Base-by-base conservation (phyloP, 1,140 invertebrate species). In the Brachionus koreanus region DNA sequence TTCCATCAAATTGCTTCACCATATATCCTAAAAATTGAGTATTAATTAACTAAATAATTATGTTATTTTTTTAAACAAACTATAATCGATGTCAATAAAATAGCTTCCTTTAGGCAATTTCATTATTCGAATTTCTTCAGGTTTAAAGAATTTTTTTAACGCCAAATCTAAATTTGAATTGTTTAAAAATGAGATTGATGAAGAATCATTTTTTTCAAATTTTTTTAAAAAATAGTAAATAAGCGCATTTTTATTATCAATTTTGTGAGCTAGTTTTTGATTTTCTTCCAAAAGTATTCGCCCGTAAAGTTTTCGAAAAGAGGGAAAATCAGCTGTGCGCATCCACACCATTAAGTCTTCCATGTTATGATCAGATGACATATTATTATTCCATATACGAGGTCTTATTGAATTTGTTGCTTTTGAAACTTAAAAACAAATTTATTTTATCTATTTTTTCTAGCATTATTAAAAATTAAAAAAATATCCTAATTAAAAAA, bases 281-380 rank as follows among this genome's bases (percentile, higher is more conserved):
- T 82, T 93, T 9, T 89, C 89, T 9, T 86, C 87, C 86, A 95
- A 93, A 88, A 96, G 89, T 0, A 97, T 90, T 61, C 92, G 91
- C 0, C 95, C 91, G 86, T 98, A 97, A 12, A 98, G 88, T 90
- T 99, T 99, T 65, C 96, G 91, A 88, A 98, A 98, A 46, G 92
- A 95, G 0, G 96, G 96, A 83, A 98, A 89, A 0, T 96, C 96
- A 0, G 96, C 95, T 0, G 96, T 98, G 83, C 95, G 91, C 96
- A 98, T 98, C 96, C 96, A 98, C 2, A 98, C 96, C 85, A 98
- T 98, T 3, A 98, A 90, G 90, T 97, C 96, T 89, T 98, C 96
- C 88, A 98, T 98, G 86, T 93, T 91, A 86, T 98, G 95, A 16
- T 95, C 97, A 85, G 96, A 96, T 87, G 91, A 94, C 0, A 96